Conservation (phyloP, 1,140 invertebrate species). For the Drosophila punjabiensis region DNA sequence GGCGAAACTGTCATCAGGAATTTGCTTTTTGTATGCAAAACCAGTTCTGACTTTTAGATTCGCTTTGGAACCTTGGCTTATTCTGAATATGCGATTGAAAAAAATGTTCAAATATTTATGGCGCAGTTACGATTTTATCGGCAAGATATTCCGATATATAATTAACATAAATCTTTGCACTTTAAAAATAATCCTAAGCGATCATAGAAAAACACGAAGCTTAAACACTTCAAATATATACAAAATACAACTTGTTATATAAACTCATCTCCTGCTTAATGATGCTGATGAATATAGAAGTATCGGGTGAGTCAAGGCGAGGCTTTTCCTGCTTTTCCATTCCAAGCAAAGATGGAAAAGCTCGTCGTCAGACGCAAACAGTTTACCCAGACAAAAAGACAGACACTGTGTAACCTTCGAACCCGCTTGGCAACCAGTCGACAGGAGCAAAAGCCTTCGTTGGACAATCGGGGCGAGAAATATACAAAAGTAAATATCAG, state of each 20-base stretch:
- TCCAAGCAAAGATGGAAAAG: constrained; percentile 14
- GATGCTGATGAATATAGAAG: constrained; percentile 35
- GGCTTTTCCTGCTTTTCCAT: constrained; percentile 23
- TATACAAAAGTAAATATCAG: constrained; percentile 69
- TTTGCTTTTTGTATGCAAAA: constrained; percentile 53
- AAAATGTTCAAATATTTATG: constrained; percentile 19
- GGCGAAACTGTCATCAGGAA: constrained; percentile 45
- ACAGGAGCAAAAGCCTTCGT: constrained; percentile 13
- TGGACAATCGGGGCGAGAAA: constrained; percentile 45
- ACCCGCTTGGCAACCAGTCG: constrained; percentile 43
- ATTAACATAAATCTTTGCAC: neutral
- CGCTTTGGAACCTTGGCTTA: constrained; percentile 32
- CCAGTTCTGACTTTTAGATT: constrained; percentile 53
- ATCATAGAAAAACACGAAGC: neutral
- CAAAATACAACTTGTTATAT: neutral
- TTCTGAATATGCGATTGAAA: constrained; percentile 15
- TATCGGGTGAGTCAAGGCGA: constrained; percentile 12
- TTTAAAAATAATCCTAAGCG: neutral
- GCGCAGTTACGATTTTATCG: constrained; percentile 3
- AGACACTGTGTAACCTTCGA: constrained; percentile 66
- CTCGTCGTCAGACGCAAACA: constrained; percentile 53
- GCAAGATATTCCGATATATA: constrained; percentile 2
- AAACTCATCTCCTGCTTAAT: constrained; percentile 48
- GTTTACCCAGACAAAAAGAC: constrained; percentile 43
- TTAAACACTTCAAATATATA: neutral